A percentile compares a stretch with the other conserved stretches of the same genome.
Evolutionary conservation across 2,113 vertebrate genomes (phyloP).

Genomic region (Oncorhynchus masou): DNA sequence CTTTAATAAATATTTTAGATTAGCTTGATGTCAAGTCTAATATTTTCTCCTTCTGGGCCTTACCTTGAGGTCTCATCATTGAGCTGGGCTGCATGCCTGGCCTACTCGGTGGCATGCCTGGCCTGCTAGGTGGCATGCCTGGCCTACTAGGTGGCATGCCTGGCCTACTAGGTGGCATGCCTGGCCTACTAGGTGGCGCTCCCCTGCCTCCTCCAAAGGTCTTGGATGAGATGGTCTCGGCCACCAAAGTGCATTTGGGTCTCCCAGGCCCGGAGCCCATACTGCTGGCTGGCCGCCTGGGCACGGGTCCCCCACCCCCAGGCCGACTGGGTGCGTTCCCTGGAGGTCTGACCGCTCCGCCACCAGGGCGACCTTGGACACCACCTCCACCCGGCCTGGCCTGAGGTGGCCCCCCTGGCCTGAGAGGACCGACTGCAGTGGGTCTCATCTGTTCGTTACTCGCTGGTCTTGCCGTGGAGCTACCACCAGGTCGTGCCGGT

Average conservation of each 20-base stretch:
- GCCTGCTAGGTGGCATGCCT: too few species aligned
- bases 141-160: constrained; percentile 9
- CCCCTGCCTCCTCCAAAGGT: constrained; percentile 75
- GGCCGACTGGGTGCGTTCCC: constrained; percentile 55
- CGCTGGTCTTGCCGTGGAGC: constrained; percentile 42
- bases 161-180: constrained; percentile 37
- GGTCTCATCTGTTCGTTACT: constrained; percentile 34
- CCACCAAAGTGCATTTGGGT: constrained; percentile 90
- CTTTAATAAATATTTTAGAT: too few species aligned
- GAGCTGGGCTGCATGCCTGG: constrained; percentile 64
- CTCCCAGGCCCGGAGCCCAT: constrained; percentile 67
- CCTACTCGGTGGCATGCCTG: constrained; percentile 12
- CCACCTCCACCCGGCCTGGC: constrained; percentile 43
- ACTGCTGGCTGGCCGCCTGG: constrained; percentile 51
- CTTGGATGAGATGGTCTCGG: constrained; percentile 96
- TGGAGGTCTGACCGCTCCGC: constrained; percentile 38
- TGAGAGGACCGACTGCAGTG: constrained; percentile 32
- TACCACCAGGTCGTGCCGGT: constrained; percentile 42
- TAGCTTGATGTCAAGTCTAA: background rate
- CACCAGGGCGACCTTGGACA: constrained; percentile 34
- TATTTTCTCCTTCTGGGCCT: constrained; percentile 1
- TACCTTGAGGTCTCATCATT: constrained; percentile 77
- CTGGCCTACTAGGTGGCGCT: constrained; percentile 44
- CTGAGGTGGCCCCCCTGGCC: constrained; percentile 33
- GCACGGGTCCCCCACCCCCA: constrained; percentile 37